A percentile compares a stretch with the other conserved stretches of the same genome.
Evolutionary conservation across 2,113 vertebrate species (phyloP).

Genomic region (Daubentonia madagascariensis): DNA sequence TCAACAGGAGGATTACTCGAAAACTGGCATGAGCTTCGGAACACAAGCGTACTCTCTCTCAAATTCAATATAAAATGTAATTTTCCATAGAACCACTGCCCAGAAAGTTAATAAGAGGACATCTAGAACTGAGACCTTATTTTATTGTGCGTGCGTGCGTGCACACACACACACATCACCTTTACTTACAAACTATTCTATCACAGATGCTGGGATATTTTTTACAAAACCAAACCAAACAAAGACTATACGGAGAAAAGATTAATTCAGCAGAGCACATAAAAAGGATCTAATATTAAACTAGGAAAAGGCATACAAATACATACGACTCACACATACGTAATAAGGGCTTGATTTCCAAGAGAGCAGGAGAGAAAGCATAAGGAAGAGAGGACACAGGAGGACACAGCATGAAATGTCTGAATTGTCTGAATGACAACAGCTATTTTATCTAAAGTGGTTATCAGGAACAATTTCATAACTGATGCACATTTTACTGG

Average conservation of each 20-base stretch:
- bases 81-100: constrained; percentile 4
- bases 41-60: neutral
- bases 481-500: neutral
- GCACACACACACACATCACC: neutral
- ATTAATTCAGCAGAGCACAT: neutral
- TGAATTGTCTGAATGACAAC: neutral
- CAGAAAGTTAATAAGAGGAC: constrained; percentile 26
- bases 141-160: neutral
- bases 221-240: constrained; percentile 15
- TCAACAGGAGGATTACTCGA: neutral
- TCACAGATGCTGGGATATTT: neutral
- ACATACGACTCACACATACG: neutral
- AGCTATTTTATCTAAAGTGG: neutral
- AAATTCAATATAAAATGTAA: constrained; percentile 36
- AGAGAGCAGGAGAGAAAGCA: neutral
- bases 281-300: neutral
- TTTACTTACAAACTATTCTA: constrained; percentile 6
- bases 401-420: neutral
- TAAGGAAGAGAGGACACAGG: neutral
- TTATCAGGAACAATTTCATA: neutral
- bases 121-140: neutral
- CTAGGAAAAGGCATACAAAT: neutral
- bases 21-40: neutral
- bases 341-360: neutral
- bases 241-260: neutral